Percentiles rank a stretch among this genome's conserved stretches.
Conservation (phyloP, 1,140 invertebrate species). For the Pseudoatta argentina region DNA sequence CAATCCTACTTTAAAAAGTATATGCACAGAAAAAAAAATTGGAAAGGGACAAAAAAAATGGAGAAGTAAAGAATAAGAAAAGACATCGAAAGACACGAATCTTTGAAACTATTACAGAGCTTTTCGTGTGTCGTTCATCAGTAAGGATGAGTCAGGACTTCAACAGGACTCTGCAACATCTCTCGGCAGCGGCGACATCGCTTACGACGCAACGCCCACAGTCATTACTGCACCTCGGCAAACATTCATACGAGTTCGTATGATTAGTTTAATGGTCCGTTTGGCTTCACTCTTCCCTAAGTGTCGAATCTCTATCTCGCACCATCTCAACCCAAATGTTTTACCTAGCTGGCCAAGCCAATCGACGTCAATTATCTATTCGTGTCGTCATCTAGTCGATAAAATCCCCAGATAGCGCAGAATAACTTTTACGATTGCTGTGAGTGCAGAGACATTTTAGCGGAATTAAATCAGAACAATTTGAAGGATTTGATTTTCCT, state of each 20-base stretch:
- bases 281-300: slow-evolving; percentile 67
- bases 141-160: slow-evolving; percentile 74
- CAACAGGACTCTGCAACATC: slow-evolving; percentile 70
- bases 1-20: slow-evolving; percentile 15
- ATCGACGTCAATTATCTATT: slow-evolving; percentile 57
- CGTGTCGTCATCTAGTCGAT: slow-evolving; percentile 17
- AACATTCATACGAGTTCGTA: slow-evolving; percentile 79
- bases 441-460: slow-evolving; percentile 10
- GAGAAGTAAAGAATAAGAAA: neutral
- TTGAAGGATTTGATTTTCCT: slow-evolving; percentile 4
- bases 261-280: slow-evolving; percentile 79
- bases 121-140: slow-evolving; percentile 72
- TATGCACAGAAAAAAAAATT: slow-evolving; percentile 23
- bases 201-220: slow-evolving; percentile 52
- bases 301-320: slow-evolving; percentile 31
- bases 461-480: neutral
- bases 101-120: slow-evolving; percentile 46
- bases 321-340: slow-evolving; percentile 13
- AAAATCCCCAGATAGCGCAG: slow-evolving; percentile 18
- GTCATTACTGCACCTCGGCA: slow-evolving; percentile 72
- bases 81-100: slow-evolving; percentile 64
- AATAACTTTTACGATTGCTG: slow-evolving; percentile 36
- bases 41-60: neutral
- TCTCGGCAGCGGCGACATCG: slow-evolving; percentile 15
- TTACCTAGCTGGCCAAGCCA: slow-evolving; percentile 22